Evolutionary conservation across 2,797 vertebrate genomes (phyloP).

Genomic region (Argya squamiceps): DNA sequence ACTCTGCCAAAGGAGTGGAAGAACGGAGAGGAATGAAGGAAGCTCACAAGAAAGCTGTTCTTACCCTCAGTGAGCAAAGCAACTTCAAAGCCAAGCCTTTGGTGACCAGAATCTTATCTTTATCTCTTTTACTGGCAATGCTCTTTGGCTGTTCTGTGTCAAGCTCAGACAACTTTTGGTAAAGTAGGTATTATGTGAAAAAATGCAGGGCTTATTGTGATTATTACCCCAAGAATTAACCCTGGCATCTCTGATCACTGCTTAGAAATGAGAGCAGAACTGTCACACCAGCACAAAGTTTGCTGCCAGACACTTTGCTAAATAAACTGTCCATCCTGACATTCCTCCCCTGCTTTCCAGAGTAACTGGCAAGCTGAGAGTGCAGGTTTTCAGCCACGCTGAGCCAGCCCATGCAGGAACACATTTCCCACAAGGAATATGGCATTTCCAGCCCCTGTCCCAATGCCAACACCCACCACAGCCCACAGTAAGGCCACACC

Average conservation of each 20-base stretch:
- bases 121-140: constrained; percentile 30
- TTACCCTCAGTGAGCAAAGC: neutral
- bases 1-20: constrained; percentile 19
- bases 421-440: neutral
- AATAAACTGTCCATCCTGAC: neutral
- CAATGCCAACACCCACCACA: neutral
- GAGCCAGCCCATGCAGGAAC: neutral
- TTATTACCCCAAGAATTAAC: neutral
- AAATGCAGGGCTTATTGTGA: neutral
- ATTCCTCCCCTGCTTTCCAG: neutral
- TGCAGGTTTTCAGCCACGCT: neutral
- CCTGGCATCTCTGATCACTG: neutral
- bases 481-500: neutral
- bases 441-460: fast-evolving
- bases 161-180: constrained; percentile 13
- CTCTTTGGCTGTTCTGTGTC: neutral
- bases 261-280: neutral
- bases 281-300: neutral
- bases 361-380: neutral
- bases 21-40: neutral
- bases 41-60: neutral
- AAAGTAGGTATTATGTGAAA: neutral
- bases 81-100: constrained; percentile 46
- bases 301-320: neutral
- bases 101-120: constrained; percentile 42